These are phyloP conservation scores for Galleria mellonella DNA, from an alignment of 1,140 invertebrate species.

Conservation along the genomic window DNA sequence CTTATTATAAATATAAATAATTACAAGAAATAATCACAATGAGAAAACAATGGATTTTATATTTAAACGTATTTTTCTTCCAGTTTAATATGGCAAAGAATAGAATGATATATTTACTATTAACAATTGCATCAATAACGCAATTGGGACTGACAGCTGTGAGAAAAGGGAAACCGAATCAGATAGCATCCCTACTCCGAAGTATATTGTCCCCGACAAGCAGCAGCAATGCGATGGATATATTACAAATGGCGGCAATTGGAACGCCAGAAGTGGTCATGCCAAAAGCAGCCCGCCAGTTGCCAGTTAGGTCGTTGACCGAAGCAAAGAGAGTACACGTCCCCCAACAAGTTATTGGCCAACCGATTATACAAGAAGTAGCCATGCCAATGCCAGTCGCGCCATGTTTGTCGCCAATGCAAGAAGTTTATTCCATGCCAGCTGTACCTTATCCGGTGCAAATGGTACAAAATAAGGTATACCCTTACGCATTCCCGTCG, in stretches of 20 bases:
- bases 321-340: not conserved
- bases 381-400: not conserved
- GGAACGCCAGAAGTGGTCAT: not conserved
- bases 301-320: not conserved
- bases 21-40: too few relatives aligned
- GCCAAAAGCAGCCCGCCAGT: not conserved
- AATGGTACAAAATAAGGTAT: slow-evolving; percentile 10
- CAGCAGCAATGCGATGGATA: slow-evolving; percentile 15
- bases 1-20: too few relatives aligned
- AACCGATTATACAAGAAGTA: not conserved
- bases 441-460: slow-evolving; percentile 2
- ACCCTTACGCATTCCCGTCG: not conserved
- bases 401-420: not conserved
- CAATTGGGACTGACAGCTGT: slow-evolving; percentile 8
- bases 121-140: not conserved
- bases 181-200: slow-evolving; percentile 16
- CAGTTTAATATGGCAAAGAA: too few relatives aligned
- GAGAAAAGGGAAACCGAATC: slow-evolving; percentile 8
- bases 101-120: too few relatives aligned
- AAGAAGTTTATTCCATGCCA: slow-evolving; percentile 2
- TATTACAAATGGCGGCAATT: slow-evolving; percentile 10
- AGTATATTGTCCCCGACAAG: slow-evolving; percentile 19
- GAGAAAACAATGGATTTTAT: too few relatives aligned
- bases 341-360: not conserved
- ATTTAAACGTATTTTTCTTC: too few relatives aligned